Evolutionary conservation across 2,888 invertebrate species (phyloP), one percentile per base, ranked within the genome.

Genomic region (Rhamnusium bicolor): DNA sequence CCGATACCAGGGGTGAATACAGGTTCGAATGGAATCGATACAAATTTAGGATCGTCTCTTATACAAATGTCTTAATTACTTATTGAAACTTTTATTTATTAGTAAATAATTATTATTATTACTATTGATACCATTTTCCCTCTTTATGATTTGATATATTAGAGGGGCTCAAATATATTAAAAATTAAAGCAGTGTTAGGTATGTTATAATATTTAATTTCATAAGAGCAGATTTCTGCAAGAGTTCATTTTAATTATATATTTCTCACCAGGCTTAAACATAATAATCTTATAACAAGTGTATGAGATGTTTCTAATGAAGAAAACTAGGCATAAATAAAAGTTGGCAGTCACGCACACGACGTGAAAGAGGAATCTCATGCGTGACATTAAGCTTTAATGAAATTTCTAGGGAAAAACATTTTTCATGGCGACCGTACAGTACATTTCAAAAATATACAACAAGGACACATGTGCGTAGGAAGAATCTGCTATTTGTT

Each of bases 341-440:
- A 56, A 56, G 29, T 56, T 61, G 16, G 14, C 61, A 61, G 61
- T 40, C 40, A 61, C 61, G 61, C 61, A 61, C 40, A 19, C 46
- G 46, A 40, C 46, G 21, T 46, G 21, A 61, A 61, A 21, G 61
- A 61, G 61, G 61, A 61, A 61, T 61, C 61, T 46, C 61, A 61
- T 19, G 46, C 61, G n/a, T 61, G 46, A 61, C 61, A 46, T 61
- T 61, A 40, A 61, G 19, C 19, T 61, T 61, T 61, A 61, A 61
- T 61, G 61, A 46, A 61, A 61, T 58, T 21, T 21, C 61, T 18
- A 7, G 46, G 4, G 21, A 47, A 14, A 21, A 21, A 46, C 24
- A 46, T 46, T 40, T 21, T 40, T 21, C 61, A 21, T 21, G 47
- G n/a, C 21, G 21, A 27, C 10, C 18, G 47, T 60, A 19, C 46